Evolutionary conservation across 2,113 vertebrate species (phyloP).

Genomic region (Indri indri): DNA sequence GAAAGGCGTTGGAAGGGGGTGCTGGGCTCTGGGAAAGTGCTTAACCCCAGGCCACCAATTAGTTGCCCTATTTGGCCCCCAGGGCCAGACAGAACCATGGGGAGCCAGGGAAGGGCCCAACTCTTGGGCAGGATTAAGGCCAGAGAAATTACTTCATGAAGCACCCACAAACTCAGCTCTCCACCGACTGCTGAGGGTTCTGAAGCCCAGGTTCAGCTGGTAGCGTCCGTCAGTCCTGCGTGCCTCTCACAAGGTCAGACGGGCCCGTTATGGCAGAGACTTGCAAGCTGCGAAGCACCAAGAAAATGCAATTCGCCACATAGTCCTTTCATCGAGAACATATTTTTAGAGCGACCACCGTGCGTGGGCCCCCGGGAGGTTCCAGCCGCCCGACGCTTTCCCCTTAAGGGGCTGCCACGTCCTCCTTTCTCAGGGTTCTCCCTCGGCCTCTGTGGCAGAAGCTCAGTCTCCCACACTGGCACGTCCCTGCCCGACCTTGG

Average conservation of each 20-base stretch:
- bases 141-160: neutral
- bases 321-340: neutral
- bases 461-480: fast-evolving
- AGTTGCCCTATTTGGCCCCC: slow-evolving; percentile 18
- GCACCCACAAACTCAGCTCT: neutral
- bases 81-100: neutral
- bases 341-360: neutral
- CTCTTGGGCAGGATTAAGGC: neutral
- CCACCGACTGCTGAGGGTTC: fast-evolving
- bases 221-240: fast-evolving
- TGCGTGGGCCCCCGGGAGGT: neutral
- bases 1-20: neutral
- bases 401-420: neutral
- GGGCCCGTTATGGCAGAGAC: neutral
- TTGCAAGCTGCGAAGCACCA: neutral
- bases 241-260: fast-evolving
- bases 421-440: neutral
- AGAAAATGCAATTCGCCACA: fast-evolving
- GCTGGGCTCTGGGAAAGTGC: slow-evolving; percentile 60
- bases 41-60: slow-evolving; percentile 62
- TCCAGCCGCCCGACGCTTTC: neutral
- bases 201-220: neutral
- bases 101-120: neutral
- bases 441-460: neutral
- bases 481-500: neutral